A percentile compares a stretch with the other conserved stretches of the same genome.
These are phyloP conservation scores for Drosophila kanapiae DNA, from an alignment of 1,140 invertebrate species.

Conservation along the genomic window DNA sequence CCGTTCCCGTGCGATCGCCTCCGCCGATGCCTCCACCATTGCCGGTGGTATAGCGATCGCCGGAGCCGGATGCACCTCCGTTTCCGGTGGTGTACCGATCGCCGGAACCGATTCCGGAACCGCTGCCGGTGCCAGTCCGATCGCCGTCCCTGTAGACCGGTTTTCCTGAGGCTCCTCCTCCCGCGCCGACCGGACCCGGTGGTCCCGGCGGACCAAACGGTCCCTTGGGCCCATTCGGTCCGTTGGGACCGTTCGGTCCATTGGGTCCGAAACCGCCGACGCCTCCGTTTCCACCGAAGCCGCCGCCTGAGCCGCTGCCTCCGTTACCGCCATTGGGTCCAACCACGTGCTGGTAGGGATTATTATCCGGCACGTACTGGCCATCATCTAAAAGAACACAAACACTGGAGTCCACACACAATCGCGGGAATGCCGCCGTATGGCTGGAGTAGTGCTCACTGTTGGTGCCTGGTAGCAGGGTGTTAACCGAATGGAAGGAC, in stretches of 20 bases:
- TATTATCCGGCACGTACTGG: slow-evolving; percentile 58
- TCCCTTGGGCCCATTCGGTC: slow-evolving; percentile 64
- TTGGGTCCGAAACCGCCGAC: slow-evolving; percentile 49
- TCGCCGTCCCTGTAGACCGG: slow-evolving; percentile 69
- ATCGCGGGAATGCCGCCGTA: neutral
- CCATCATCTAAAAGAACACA: slow-evolving; percentile 83
- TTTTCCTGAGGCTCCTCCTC: slow-evolving; percentile 79
- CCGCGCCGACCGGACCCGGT: slow-evolving; percentile 61
- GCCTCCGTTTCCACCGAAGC: slow-evolving; percentile 55
- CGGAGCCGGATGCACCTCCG: slow-evolving; percentile 31
- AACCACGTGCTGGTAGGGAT: slow-evolving; percentile 68
- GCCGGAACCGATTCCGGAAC: slow-evolving; percentile 50
- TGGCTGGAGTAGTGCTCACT: slow-evolving; percentile 67
- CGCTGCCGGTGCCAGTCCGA: slow-evolving; percentile 51
- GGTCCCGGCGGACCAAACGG: slow-evolving; percentile 70
- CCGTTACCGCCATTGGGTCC: slow-evolving; percentile 65
- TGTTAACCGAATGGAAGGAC: slow-evolving; percentile 72
- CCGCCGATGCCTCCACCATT: slow-evolving; percentile 34
- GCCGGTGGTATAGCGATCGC: slow-evolving; percentile 30
- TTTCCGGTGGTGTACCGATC: slow-evolving; percentile 33
- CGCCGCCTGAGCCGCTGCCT: slow-evolving; percentile 48
- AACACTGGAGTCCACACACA: slow-evolving; percentile 49
- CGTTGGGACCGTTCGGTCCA: slow-evolving; percentile 60
- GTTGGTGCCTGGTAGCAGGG: slow-evolving; percentile 59
- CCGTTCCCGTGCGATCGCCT: slow-evolving; percentile 35